Evolutionary conservation across 2,797 vertebrate genomes (phyloP).

Genomic region (Buphagus erythrorhynchus): DNA sequence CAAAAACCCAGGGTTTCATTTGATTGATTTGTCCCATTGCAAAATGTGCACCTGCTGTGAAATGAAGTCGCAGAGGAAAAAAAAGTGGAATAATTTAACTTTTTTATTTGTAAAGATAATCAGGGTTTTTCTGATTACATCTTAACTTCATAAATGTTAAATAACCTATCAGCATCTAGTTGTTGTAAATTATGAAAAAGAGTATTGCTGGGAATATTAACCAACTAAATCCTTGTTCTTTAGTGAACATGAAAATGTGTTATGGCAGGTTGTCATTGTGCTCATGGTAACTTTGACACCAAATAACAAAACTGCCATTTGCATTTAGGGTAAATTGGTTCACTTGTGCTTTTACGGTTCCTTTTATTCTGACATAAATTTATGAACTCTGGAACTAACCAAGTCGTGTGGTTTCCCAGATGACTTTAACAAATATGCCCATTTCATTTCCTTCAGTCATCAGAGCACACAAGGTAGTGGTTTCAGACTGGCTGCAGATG

Average conservation of each 20-base stretch:
- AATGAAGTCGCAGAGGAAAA: constrained; percentile 63
- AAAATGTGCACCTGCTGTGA: constrained; percentile 77
- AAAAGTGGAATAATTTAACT: constrained; percentile 88
- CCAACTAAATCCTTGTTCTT: constrained; percentile 85
- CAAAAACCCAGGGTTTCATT: constrained; percentile 24
- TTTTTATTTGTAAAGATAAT: constrained; percentile 99
- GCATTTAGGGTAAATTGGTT: constrained; percentile 83
- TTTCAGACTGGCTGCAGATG: constrained; percentile 68
- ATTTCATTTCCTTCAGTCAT: constrained; percentile 72
- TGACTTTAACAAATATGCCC: constrained; percentile 77
- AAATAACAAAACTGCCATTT: constrained; percentile 87
- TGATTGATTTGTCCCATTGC: constrained; percentile 78
- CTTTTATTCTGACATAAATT: constrained; percentile 79
- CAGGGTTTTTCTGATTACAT: constrained; percentile 97
- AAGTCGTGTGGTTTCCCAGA: constrained; percentile 70
- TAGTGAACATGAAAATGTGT: constrained; percentile 83
- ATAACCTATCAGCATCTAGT: constrained; percentile 99
- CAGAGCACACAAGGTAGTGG: constrained; percentile 30
- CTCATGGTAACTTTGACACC: constrained; percentile 81
- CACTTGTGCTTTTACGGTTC: constrained; percentile 70
- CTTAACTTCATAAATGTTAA: constrained; percentile 99
- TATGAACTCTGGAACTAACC: constrained; percentile 78
- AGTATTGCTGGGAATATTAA: constrained; percentile 95
- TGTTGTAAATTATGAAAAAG: constrained; percentile 99
- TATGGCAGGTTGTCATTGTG: constrained; percentile 84